Conservation (phyloP, 2,888 invertebrate species). For the Augiades crinisus region DNA sequence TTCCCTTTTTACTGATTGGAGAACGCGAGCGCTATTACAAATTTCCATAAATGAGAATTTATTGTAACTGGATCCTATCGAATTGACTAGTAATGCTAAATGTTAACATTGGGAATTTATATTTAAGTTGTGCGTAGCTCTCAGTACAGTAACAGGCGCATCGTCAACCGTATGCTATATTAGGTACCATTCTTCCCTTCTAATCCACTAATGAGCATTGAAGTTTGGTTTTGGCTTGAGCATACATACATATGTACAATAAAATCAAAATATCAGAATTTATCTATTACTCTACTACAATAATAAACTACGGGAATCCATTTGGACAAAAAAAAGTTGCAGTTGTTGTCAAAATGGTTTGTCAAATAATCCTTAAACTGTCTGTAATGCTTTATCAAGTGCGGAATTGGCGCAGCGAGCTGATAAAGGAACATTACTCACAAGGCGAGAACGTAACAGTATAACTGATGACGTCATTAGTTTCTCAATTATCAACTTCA, state of each 20-base stretch:
- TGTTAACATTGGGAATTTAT: not conserved
- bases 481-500: not conserved
- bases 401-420: not conserved
- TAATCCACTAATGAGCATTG: no score
- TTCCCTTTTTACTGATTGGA: constrained; percentile 12
- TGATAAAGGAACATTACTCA: not conserved
- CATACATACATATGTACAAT: no score
- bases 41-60: not conserved
- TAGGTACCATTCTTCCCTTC: no score
- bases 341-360: no score
- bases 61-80: not conserved
- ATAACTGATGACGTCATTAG: not conserved
- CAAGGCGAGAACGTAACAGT: not conserved
- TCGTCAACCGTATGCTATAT: no score
- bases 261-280: no score
- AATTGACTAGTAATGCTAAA: not conserved
- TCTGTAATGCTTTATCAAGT: not conserved
- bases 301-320: not conserved
- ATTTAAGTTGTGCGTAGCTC: no score
- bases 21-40: constrained; percentile 2
- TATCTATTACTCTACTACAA: no score
- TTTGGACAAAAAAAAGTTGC: not conserved
- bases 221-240: no score
- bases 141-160: no score
- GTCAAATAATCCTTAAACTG: not conserved